phyloP scores from a whole-genome alignment of 2,797 vertebrate genomes.

The Rhyacichthys aspro region DNA sequence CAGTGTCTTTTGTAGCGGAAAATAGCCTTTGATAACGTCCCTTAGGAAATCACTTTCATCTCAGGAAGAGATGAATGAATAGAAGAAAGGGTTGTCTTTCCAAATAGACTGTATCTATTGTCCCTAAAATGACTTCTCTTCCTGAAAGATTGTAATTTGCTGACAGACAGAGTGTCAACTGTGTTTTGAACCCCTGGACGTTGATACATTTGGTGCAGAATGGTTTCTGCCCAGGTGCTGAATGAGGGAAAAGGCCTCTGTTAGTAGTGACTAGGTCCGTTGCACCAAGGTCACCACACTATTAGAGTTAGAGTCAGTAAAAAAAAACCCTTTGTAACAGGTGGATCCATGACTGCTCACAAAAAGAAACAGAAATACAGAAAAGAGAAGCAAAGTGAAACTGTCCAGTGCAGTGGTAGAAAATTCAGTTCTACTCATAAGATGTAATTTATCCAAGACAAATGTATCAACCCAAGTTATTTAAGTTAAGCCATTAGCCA shows the following conservation, averaged over 20 bases:
- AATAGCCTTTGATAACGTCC: conserved; percentile 27
- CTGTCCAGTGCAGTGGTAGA: too few relatives aligned
- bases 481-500: too few relatives aligned
- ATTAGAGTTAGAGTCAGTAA: neutral
- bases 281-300: neutral
- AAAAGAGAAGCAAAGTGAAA: too few relatives aligned
- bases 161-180: conserved; percentile 15
- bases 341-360: too few relatives aligned
- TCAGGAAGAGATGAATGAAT: conserved; percentile 20
- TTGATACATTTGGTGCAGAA: conserved; percentile 3
- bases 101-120: conserved; percentile 25
- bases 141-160: conserved; percentile 12
- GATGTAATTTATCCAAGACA: too few relatives aligned
- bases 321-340: neutral
- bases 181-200: conserved; percentile 13
- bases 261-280: neutral
- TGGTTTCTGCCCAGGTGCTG: neutral
- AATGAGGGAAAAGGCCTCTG: neutral
- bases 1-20: conserved; percentile 26
- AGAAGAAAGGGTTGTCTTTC: conserved; percentile 16
- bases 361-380: too few relatives aligned
- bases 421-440: too few relatives aligned
- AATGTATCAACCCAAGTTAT: too few relatives aligned
- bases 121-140: conserved; percentile 23
- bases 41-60: conserved; percentile 29